Conservation (phyloP, 2,797 vertebrate genomes). For the Triplophysa yarkandensis region DNA sequence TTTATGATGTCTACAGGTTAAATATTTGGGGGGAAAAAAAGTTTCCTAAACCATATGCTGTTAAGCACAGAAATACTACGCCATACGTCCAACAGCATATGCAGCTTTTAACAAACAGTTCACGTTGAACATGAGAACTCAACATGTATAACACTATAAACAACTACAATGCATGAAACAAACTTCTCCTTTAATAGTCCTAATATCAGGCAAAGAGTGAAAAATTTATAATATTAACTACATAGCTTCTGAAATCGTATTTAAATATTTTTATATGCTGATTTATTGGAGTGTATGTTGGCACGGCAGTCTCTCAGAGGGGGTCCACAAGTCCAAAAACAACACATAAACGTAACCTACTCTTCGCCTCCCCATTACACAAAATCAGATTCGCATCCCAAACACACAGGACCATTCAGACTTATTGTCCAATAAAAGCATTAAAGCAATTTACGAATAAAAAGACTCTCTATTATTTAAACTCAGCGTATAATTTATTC, state of each 20-base stretch:
- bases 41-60: too few relatives aligned
- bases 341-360: slow-evolving; percentile 57
- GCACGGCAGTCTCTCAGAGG: slow-evolving; percentile 43
- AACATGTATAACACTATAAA: too few relatives aligned
- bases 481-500: background rate
- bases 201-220: background rate
- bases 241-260: too few relatives aligned
- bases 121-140: too few relatives aligned
- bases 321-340: slow-evolving; percentile 67
- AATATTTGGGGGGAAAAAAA: too few relatives aligned
- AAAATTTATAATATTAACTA: too few relatives aligned
- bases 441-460: background rate
- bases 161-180: too few relatives aligned
- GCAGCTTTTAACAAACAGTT: too few relatives aligned
- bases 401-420: slow-evolving; percentile 14
- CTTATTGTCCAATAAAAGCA: background rate
- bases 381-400: background rate
- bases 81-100: too few relatives aligned
- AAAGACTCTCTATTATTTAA: background rate
- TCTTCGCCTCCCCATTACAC: slow-evolving; percentile 9
- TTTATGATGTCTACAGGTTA: too few relatives aligned
- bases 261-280: too few relatives aligned
- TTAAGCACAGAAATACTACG: too few relatives aligned
- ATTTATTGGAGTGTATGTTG: slow-evolving; percentile 15
- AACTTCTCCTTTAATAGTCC: background rate